Conservation (phyloP, 2,113 vertebrate species). For the Planiliza haematocheilus region DNA sequence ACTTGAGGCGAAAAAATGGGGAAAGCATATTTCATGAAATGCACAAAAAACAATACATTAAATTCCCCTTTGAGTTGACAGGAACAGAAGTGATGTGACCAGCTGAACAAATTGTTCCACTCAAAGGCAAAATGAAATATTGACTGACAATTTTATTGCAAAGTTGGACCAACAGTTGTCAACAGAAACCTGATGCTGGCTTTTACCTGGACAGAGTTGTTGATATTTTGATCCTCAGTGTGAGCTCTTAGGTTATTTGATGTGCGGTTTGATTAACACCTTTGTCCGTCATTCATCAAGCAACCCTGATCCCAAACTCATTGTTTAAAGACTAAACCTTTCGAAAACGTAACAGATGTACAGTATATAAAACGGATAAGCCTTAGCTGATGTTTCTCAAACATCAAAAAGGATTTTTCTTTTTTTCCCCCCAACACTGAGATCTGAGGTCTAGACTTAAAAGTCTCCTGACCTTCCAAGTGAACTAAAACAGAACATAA, state of each 20-base stretch:
- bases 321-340: neutral
- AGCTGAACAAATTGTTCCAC: slow-evolving; percentile 28
- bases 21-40: no score
- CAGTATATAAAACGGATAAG: neutral
- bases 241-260: slow-evolving; percentile 27
- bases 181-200: neutral
- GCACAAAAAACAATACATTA: no score
- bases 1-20: neutral
- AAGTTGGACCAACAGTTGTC: slow-evolving; percentile 41
- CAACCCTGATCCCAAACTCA: neutral
- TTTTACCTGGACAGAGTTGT: slow-evolving; percentile 26
- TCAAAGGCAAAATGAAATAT: slow-evolving; percentile 53
- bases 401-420: slow-evolving; percentile 17
- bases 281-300: slow-evolving; percentile 23
- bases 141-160: slow-evolving; percentile 47
- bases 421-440: neutral
- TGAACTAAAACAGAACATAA: slow-evolving; percentile 50
- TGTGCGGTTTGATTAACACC: slow-evolving; percentile 6
- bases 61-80: neutral
- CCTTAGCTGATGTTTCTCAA: slow-evolving; percentile 11
- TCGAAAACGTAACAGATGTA: neutral
- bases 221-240: slow-evolving; percentile 20
- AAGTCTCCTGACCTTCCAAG: slow-evolving; percentile 58
- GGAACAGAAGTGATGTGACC: slow-evolving; percentile 18
- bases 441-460: slow-evolving; percentile 30